phyloP scores from a whole-genome alignment of 92 coral and sea anemone species.

The Porites rus region DNA sequence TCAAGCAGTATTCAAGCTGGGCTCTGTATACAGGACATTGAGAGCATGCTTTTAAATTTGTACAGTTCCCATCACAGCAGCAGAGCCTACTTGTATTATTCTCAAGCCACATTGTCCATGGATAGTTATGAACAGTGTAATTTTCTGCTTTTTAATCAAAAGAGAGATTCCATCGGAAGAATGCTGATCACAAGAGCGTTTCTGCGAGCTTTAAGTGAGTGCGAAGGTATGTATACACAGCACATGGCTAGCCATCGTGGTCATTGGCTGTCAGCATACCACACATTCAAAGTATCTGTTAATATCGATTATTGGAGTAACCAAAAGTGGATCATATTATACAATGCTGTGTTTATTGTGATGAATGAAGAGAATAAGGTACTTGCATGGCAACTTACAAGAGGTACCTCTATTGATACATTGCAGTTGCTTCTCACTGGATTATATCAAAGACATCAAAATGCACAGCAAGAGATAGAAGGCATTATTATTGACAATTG shows the following conservation, averaged over 20 bases:
- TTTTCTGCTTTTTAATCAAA: slow-evolving; percentile 42
- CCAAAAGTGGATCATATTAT: slow-evolving; percentile 38
- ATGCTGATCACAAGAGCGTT: slow-evolving; percentile 51
- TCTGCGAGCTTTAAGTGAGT: slow-evolving; percentile 42
- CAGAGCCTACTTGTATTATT: slow-evolving; percentile 40
- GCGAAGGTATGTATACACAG: slow-evolving; percentile 40
- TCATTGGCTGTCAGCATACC: slow-evolving; percentile 59
- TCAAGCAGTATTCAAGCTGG: slow-evolving; percentile 54
- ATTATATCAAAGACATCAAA: slow-evolving; percentile 36
- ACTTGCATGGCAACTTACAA: slow-evolving; percentile 71
- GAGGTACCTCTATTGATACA: slow-evolving; percentile 64
- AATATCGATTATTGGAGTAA: slow-evolving; percentile 51
- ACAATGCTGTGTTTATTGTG: slow-evolving; percentile 60
- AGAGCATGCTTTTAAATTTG: slow-evolving; percentile 55
- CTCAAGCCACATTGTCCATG: background rate
- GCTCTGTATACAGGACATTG: slow-evolving; percentile 48
- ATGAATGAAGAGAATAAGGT: slow-evolving; percentile 72
- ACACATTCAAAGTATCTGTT: slow-evolving; percentile 61
- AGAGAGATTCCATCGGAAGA: slow-evolving; percentile 47
- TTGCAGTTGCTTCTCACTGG: slow-evolving; percentile 51
- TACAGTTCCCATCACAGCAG: slow-evolving; percentile 20
- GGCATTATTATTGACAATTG: slow-evolving; percentile 61
- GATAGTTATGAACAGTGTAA: slow-evolving; percentile 14
- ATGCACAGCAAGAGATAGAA: slow-evolving; percentile 21
- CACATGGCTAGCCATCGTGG: slow-evolving; percentile 51